phyloP scores from a whole-genome alignment of 2,113 vertebrate genomes.

The Addax nasomaculatus region DNA sequence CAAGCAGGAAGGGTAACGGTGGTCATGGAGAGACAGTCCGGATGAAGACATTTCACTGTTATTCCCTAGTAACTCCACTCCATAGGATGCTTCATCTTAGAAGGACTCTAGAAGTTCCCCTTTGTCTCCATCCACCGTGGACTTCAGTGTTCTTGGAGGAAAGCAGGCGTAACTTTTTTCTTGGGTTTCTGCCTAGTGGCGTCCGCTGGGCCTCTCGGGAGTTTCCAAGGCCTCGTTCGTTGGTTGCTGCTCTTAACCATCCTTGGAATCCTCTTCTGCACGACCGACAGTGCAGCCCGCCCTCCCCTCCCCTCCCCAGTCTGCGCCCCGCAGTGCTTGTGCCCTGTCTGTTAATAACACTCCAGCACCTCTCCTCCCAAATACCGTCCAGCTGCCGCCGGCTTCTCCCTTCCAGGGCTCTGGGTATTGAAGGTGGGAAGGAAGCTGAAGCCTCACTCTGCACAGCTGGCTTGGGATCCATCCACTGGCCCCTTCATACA shows the following conservation, averaged over 20 bases:
- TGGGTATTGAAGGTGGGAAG: neutral
- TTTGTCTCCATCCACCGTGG: neutral
- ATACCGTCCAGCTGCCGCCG: rapidly evolving
- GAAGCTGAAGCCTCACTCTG: neutral
- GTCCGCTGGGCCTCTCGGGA: neutral
- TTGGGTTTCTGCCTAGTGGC: neutral
- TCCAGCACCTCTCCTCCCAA: neutral
- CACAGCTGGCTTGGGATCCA: neutral
- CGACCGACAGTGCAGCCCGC: neutral
- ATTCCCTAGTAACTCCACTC: neutral
- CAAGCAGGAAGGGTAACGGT: neutral
- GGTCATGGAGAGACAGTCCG: neutral
- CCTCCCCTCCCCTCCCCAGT: too few relatives aligned
- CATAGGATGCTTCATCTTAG: neutral
- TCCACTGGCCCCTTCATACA: neutral
- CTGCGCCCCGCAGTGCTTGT: neutral
- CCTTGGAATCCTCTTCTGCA: neutral
- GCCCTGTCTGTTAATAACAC: neutral
- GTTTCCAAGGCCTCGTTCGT: neutral
- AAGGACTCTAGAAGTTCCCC: neutral
- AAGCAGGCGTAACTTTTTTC: neutral
- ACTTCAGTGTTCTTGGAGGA: neutral
- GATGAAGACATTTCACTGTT: neutral
- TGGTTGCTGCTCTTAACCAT: neutral
- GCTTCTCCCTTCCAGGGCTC: neutral